phyloP scores from a whole-genome alignment of 2,113 vertebrate genomes.

The Amblyornis subalaris region DNA sequence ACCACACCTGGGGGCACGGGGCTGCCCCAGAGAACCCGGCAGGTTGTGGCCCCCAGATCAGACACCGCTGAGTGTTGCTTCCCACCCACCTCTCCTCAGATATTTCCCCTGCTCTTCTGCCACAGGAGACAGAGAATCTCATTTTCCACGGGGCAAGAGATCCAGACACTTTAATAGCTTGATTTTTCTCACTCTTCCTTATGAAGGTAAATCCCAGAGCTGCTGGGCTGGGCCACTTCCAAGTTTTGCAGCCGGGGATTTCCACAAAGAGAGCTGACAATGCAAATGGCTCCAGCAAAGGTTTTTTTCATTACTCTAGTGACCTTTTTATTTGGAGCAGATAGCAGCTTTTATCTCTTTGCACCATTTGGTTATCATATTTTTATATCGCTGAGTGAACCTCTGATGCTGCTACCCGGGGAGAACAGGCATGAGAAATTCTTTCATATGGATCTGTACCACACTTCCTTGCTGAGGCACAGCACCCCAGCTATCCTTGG shows the following conservation, averaged over 20 bases:
- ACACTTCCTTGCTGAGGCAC: not conserved
- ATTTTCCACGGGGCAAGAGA: not conserved
- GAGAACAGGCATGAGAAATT: not conserved
- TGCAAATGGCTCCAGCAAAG: not conserved
- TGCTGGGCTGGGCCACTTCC: not conserved
- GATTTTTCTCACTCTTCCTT: not conserved
- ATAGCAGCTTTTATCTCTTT: slow-evolving; percentile 3
- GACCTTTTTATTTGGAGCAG: not conserved
- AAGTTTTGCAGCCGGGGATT: not conserved
- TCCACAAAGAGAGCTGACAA: not conserved
- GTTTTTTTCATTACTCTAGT: not conserved
- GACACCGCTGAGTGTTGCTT: not conserved
- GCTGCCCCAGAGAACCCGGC: not conserved
- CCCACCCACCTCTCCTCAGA: not conserved
- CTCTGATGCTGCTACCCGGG: not conserved
- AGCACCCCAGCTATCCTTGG: not conserved
- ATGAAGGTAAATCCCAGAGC: not conserved
- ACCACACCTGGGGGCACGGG: rapidly evolving
- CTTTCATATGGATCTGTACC: not conserved
- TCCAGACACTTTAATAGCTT: not conserved
- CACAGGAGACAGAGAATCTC: not conserved
- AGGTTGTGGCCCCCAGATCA: rapidly evolving
- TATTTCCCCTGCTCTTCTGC: not conserved
- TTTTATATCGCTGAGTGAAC: not conserved
- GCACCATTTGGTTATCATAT: not conserved